These are phyloP conservation scores for Ectemnius cavifrons DNA, from an alignment of 2,888 invertebrate genomes.

Conservation along the genomic window DNA sequence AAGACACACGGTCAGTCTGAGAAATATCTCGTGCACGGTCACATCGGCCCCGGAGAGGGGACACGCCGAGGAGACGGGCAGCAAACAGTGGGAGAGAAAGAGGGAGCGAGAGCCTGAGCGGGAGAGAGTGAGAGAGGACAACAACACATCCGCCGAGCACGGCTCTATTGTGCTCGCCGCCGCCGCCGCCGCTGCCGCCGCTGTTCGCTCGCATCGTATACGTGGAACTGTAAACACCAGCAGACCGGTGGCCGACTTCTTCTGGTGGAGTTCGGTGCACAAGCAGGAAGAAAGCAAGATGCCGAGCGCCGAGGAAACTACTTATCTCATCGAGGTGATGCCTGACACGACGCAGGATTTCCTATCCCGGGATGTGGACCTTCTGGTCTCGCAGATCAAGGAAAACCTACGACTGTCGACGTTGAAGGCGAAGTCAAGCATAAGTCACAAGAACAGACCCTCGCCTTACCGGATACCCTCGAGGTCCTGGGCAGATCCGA, in stretches of 20 bases:
- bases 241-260: slow-evolving; percentile 30
- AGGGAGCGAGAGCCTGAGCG: slow-evolving; percentile 8
- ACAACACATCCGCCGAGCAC: slow-evolving; percentile 41
- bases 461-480: slow-evolving; percentile 77
- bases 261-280: slow-evolving; percentile 33
- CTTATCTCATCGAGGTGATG: slow-evolving; percentile 73
- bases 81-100: slow-evolving; percentile 2
- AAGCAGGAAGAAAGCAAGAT: slow-evolving; percentile 53
- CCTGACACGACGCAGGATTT: slow-evolving; percentile 75
- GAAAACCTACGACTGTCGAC: slow-evolving; percentile 81
- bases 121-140: slow-evolving; percentile 31
- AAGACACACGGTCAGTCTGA: slow-evolving; percentile 18
- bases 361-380: slow-evolving; percentile 82
- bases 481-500: slow-evolving; percentile 71
- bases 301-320: slow-evolving; percentile 76
- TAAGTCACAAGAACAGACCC: slow-evolving; percentile 72
- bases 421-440: slow-evolving; percentile 73
- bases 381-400: slow-evolving; percentile 84
- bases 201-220: slow-evolving; percentile 30
- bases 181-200: slow-evolving; percentile 7
- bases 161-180: slow-evolving; percentile 29
- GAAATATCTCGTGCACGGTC: slow-evolving; percentile 1
- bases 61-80: neutral
- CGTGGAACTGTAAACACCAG: slow-evolving; percentile 46
- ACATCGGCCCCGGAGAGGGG: neutral